Base-by-base conservation (phyloP, 2,888 invertebrate genomes). In the Aspidapion aeneum region DNA sequence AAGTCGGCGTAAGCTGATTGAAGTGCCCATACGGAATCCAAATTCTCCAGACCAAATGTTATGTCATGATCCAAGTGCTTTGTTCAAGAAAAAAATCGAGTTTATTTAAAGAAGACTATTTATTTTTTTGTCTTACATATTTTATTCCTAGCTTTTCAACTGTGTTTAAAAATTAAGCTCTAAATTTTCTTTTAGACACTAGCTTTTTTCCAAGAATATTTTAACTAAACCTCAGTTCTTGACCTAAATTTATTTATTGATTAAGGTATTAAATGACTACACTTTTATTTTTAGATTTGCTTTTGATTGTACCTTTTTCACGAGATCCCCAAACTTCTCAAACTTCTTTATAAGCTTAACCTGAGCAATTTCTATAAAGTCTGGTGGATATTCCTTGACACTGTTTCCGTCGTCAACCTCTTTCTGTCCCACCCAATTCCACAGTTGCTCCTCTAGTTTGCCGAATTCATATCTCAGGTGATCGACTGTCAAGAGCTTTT, bases 1-100 rank as follows among this genome's bases (percentile, higher is more conserved):
- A 90, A 75, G 74, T 89, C 87, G 35, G 84, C 82, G 63, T 86
- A 82, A 1, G 87, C 81, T 61, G 84, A 81, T 48, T 81, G 83
- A 88, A 91, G 91, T 65, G 87, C 78, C 85, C 89, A 90, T 3
- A 85, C 81, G 50, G 77, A 77, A 60, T 82, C 79, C 55, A 80
- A 52, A 7, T 61, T 18, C 57, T 70, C 69, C 60, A 74, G 59
- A 17, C 72, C 73, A 58, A 69, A 68, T 9, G 70, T 70, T 12
- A 73, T 52, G 51, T 74, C 74, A 55, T 72, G 68, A 16, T 72
- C 70, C 21, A 66, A 64, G 12, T 54, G 65, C 70, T 72, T 66
- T 54, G 54, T 22, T 63, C 35, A 12, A 35, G 12, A 50, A 48
- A 35, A 21, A 21, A 20, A 18, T 20, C 5, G 56, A 54, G 12